These are phyloP conservation scores for Megaceryle alcyon DNA, from an alignment of 2,797 vertebrate genomes.

Conservation along the genomic window DNA sequence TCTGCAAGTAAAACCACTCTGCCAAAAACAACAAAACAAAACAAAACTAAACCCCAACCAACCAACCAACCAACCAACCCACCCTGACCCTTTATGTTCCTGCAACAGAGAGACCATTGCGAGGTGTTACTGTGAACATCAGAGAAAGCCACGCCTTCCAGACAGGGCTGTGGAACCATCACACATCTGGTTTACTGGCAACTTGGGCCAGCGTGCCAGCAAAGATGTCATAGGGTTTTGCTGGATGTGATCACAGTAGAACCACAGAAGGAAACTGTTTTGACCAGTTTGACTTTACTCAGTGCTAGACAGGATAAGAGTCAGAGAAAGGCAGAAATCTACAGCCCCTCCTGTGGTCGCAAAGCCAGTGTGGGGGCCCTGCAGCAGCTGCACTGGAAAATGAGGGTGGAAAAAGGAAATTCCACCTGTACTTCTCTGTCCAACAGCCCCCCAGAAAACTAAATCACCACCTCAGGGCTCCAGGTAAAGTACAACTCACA, in stretches of 20 bases:
- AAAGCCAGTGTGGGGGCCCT: fast-evolving
- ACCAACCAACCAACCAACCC: not conserved
- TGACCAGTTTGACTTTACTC: not conserved
- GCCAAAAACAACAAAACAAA: not conserved
- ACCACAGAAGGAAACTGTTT: not conserved
- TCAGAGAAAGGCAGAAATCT: not conserved
- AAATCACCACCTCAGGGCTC: fast-evolving
- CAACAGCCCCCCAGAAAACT: not conserved
- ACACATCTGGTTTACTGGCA: not conserved
- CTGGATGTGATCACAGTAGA: not conserved
- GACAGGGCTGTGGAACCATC: fast-evolving
- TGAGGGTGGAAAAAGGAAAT: not conserved
- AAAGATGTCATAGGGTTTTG: not conserved
- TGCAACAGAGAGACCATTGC: not conserved
- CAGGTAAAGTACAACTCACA: not conserved
- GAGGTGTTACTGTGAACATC: not conserved
- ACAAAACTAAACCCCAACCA: too few relatives aligned
- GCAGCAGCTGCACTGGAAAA: fast-evolving
- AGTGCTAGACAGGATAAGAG: not conserved
- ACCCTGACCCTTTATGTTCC: fast-evolving
- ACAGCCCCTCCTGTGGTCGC: not conserved
- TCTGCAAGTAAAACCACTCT: not conserved
- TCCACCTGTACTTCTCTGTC: not conserved
- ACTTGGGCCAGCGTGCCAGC: not conserved
- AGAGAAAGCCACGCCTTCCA: not conserved